Evolutionary conservation across 2,113 vertebrate species (phyloP).

Genomic region (Murina feae): DNA sequence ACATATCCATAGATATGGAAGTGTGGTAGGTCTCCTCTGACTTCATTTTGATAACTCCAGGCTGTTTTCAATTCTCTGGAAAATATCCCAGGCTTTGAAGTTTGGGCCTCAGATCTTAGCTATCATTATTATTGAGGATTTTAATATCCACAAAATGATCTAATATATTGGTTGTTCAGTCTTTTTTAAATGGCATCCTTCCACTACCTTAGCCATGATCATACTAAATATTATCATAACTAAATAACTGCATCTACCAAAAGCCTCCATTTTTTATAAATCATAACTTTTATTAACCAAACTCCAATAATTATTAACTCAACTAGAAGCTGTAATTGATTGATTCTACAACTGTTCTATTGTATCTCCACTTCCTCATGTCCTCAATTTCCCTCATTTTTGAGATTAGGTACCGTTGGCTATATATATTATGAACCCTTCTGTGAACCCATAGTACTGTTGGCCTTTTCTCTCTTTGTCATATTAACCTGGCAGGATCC

Average conservation of each 20-base stretch:
- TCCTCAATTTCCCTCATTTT: background rate
- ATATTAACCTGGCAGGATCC: background rate
- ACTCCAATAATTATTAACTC: background rate
- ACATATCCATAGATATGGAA: background rate
- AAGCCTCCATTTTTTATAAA: background rate
- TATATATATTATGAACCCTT: background rate
- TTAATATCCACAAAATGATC: background rate
- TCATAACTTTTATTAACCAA: background rate
- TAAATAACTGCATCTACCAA: background rate
- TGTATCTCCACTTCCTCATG: background rate
- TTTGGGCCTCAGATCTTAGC: background rate
- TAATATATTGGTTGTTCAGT: background rate
- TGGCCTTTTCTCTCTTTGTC: background rate
- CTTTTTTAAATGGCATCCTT: background rate
- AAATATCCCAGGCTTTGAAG: background rate
- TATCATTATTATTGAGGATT: background rate
- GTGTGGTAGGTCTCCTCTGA: background rate
- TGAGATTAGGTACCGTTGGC: background rate
- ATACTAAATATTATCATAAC: background rate
- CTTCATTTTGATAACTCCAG: background rate
- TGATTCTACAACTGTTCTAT: background rate
- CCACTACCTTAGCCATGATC: background rate
- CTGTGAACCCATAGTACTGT: background rate
- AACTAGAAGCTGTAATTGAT: background rate
- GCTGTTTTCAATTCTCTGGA: background rate